Evolutionary conservation across 2,888 invertebrate genomes (phyloP).

Genomic region (Caenorhabditis plicata): DNA sequence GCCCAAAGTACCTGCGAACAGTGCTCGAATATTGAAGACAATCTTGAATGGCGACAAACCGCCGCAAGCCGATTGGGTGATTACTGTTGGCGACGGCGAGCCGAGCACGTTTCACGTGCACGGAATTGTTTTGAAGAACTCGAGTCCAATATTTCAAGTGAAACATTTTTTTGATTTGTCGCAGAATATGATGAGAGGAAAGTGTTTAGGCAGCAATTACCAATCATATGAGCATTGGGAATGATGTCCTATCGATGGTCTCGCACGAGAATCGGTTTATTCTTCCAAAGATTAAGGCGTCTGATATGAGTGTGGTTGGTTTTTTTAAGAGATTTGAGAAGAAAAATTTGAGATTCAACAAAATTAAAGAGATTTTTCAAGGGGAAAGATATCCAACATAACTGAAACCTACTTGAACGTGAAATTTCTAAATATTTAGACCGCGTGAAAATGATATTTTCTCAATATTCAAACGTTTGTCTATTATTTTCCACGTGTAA

Average conservation of each 20-base stretch:
- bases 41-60: conserved; percentile 31
- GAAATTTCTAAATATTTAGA: no score
- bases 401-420: no score
- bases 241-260: conserved; percentile 29
- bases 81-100: conserved; percentile 30
- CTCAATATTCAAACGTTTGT: no score
- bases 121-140: conserved; percentile 29
- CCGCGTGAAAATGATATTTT: no score
- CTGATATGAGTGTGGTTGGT: conserved; percentile 29
- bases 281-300: conserved; percentile 21
- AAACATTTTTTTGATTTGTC: background rate
- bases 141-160: conserved; percentile 25
- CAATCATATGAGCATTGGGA: conserved; percentile 24
- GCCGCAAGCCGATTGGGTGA: conserved; percentile 35
- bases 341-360: background rate
- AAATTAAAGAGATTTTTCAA: no score
- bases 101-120: conserved; percentile 33
- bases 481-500: no score
- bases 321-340: background rate
- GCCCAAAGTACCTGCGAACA: conserved; percentile 9
- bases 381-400: no score
- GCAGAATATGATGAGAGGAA: background rate
- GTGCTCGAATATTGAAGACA: conserved; percentile 13
- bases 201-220: conserved; percentile 15
- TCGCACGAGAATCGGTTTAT: conserved; percentile 42